Evolutionary conservation across 2,888 invertebrate genomes (phyloP).

Genomic region (Phytoseiulus persimilis): DNA sequence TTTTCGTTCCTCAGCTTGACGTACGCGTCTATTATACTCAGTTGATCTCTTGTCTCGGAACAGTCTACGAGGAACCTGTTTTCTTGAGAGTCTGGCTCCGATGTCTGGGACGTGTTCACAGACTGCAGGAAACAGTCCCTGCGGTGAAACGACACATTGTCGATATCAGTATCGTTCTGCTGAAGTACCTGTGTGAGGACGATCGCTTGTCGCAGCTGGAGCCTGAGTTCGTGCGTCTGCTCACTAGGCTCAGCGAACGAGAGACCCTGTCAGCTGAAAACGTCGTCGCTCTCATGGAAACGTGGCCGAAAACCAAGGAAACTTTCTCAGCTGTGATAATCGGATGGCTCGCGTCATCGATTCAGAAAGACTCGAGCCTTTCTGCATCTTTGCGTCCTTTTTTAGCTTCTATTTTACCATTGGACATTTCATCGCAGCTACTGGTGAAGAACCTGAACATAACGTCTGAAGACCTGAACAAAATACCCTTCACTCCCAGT

Average conservation of each 20-base stretch:
- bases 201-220: background rate
- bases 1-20: background rate
- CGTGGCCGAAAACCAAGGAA: background rate
- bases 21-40: background rate
- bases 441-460: background rate
- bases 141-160: background rate
- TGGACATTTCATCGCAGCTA: background rate
- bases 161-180: background rate
- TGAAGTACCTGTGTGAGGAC: slow-evolving; percentile 13
- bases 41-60: background rate
- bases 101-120: background rate
- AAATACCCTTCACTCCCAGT: background rate
- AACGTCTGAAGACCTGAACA: background rate
- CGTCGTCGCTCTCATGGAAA: background rate
- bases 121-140: background rate
- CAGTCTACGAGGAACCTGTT: background rate
- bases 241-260: background rate
- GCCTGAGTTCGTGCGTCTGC: background rate
- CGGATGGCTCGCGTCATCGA: slow-evolving; percentile 9
- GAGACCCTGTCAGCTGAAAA: background rate
- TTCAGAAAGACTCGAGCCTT: background rate
- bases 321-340: background rate
- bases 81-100: background rate
- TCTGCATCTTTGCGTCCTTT: background rate
- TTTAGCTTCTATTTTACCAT: background rate